Base-by-base conservation (phyloP, 2,888 invertebrate species). In the Monopis laevigella region DNA sequence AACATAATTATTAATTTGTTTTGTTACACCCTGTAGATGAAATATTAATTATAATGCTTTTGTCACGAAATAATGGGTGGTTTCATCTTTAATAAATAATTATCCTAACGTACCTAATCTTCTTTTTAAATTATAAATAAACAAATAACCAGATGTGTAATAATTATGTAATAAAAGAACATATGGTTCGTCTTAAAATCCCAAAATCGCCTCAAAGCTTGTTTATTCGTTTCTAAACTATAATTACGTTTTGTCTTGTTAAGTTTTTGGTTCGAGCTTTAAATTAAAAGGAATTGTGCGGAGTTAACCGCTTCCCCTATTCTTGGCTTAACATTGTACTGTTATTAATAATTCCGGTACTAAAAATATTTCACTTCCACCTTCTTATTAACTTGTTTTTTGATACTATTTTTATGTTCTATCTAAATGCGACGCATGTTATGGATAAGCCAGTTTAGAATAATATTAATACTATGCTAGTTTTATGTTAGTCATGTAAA, bases 331-430 rank as follows among this genome's bases (percentile, higher is more conserved):
- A 66, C 64, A 59, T 21, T 7, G 13, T 62, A 65, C 71, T 66
- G 74, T 74, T 64, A 65, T 65, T 77, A 77, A 75, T 74, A 64
- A 78, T 75, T 80, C 77, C 74, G 74, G 74, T 72, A 67, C 64
- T 62, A 65, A 77, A 71, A 73, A 73, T 72, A 71, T 74, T 73
- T 71, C 66, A 75, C 77, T 77, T 78, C 78, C 75, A 78, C 73
- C 70, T 71, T 65, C 70, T 68, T 74, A 77, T 73, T 74, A 77
- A 75, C 68, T 65, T 67, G 69, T 69, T 74, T 61, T 65, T 65
- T 57, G 71, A 62, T 59, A 58, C 60, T 64, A 24, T 24, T 7
- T 61, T 70, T 60, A n/a, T 66, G 63, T 64, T 66, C 58, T 67
- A 60, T 63, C 56, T 64, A 62, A 51, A 65, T 56, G 60, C 18